Evolutionary conservation across 2,888 invertebrate species (phyloP).

Genomic region (Ectemnius lituratus): DNA sequence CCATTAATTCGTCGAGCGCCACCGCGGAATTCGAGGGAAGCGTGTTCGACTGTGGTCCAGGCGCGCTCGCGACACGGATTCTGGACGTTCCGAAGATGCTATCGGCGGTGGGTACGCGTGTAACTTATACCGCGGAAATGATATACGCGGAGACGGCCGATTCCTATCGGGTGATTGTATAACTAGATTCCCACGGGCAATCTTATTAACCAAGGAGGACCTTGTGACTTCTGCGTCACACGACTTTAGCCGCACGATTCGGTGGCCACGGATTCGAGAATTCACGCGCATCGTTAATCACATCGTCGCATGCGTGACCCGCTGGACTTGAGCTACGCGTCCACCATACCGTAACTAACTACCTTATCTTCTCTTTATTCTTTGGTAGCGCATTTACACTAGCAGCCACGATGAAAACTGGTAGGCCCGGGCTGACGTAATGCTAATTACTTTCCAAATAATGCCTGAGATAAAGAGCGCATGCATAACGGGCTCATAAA

Average conservation of each 20-base stretch:
- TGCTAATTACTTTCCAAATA: conserved; percentile 15
- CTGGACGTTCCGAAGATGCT: conserved; percentile 5
- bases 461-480: conserved; percentile 17
- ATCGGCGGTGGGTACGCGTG: neutral
- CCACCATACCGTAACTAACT: no score
- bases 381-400: neutral
- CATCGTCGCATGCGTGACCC: conserved; percentile 1
- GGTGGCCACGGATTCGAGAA: neutral
- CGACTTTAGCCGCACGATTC: conserved; percentile 22
- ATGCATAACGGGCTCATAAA: conserved; percentile 27
- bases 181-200: conserved; percentile 23
- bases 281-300: neutral
- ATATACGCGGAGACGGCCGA: neutral
- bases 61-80: neutral
- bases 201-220: conserved; percentile 8
- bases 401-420: neutral
- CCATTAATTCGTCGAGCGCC: conserved; percentile 5
- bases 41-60: conserved; percentile 1
- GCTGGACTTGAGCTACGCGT: neutral
- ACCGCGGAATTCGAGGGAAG: conserved; percentile 2
- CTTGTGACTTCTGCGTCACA: neutral
- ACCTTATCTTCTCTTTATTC: neutral
- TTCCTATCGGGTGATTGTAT: conserved; percentile 22
- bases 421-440: neutral
- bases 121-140: conserved; percentile 9